Evolutionary conservation across 1,140 invertebrate genomes (phyloP), one percentile per base, ranked within the genome.

Genomic region (Drosophila ambigua): DNA sequence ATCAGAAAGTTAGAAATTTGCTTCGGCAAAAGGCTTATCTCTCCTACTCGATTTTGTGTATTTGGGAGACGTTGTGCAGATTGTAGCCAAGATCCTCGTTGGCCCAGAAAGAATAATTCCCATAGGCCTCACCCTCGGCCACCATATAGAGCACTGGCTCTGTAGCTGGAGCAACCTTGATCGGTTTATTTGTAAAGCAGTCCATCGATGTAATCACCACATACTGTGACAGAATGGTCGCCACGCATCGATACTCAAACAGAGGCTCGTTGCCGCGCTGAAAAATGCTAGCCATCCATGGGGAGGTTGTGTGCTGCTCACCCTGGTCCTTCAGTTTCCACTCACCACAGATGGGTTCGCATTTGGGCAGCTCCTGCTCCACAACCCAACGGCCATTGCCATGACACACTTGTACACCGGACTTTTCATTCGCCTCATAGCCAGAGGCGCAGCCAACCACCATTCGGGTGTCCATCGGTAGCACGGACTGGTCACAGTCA

Each of bases 171-270:
- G 54, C 24, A 15, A 20, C 41, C 0, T 3, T 28, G 8, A 53
- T 50, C 7, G 31, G 5, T 0, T 4, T 39, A 0, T 54, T n/a
- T 0, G 11, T 4, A 23, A 74, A 55, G 24, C 46, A 61, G 1
- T 31, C 2, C 1, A 1, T 4, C 1, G 59, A 39, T 5, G 79
- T 49, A 2, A 83, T 5, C 4, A 83, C 52, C 11, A 78, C 11
- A 28, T 62, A 67, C 0, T 68, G 44, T 0, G 66, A 73, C 2
- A 81, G 4, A 11, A 79, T 76, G 6, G 93, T 91, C 1, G 93
- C 93, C 0, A 82, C 90, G 57, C 93, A 94, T 26, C 91, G 91
- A 45, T 92, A 53, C 0, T 11, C 9, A 46, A 67, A 78, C 5
- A 13, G 0, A 1, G 35, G 43, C 2, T 57, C 13, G 13, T 1